phyloP scores from a whole-genome alignment of 2,113 vertebrate genomes.

The Sylvietta virens region DNA sequence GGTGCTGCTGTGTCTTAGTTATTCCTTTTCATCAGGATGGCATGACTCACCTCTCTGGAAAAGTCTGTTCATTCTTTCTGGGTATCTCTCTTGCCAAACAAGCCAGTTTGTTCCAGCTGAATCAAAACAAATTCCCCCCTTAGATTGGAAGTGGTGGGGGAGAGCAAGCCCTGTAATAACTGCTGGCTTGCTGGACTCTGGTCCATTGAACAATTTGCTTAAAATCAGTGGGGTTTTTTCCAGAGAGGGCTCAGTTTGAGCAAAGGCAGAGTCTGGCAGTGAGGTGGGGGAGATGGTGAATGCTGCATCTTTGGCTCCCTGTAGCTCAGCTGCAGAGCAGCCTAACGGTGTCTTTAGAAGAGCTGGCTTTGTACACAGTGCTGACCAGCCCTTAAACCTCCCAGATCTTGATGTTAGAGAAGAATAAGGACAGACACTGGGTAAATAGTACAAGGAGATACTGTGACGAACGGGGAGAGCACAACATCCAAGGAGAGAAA shows the following conservation, averaged over 20 bases:
- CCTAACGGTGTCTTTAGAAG: not conserved
- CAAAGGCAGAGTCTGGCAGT: not conserved
- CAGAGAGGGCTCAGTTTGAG: not conserved
- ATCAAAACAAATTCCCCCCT: not conserved
- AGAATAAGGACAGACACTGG: not conserved
- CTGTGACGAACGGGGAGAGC: not conserved
- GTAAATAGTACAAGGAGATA: not conserved
- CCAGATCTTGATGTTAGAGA: not conserved
- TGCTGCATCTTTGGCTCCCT: not conserved
- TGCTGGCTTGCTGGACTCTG: not conserved
- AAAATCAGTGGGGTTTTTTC: not conserved
- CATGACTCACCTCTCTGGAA: conserved; percentile 59
- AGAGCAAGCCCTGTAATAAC: not conserved
- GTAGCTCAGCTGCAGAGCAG: not conserved
- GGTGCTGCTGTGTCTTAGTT: conserved; percentile 11
- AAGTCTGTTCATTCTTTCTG: conserved; percentile 50
- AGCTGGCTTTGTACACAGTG: not conserved
- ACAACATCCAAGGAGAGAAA: not conserved
- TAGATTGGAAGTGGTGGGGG: not conserved
- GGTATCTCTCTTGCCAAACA: conserved; percentile 32
- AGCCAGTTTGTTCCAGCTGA: not conserved
- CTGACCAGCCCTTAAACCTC: not conserved
- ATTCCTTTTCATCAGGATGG: conserved; percentile 7
- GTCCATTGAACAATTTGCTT: not conserved
- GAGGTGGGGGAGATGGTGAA: not conserved